These are phyloP conservation scores for Trididemnum clinides DNA, from an alignment of 23 tunicate species.

Conservation along the genomic window DNA sequence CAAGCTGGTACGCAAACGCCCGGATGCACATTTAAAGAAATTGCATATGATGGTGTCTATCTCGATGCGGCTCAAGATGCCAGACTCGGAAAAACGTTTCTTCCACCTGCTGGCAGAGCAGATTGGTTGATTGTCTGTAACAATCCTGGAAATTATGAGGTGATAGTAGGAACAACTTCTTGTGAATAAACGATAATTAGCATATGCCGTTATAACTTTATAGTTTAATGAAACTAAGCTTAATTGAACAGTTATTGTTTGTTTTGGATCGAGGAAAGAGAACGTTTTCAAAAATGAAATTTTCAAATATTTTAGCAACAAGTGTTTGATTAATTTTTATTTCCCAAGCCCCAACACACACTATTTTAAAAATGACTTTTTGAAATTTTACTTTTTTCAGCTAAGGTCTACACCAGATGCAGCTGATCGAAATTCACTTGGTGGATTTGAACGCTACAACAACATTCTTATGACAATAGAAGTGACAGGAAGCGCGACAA, in stretches of 20 bases:
- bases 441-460: not conserved
- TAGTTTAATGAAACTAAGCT: too few relatives aligned
- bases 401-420: not conserved
- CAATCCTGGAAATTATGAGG: constrained; percentile 59
- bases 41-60: constrained; percentile 77
- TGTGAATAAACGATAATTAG: too few relatives aligned
- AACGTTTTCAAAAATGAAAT: too few relatives aligned
- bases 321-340: too few relatives aligned
- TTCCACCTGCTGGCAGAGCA: constrained; percentile 56
- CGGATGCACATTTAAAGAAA: constrained; percentile 56
- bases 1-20: not conserved
- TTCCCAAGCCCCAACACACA: too few relatives aligned
- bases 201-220: too few relatives aligned
- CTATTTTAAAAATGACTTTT: too few relatives aligned
- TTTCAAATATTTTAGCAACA: too few relatives aligned
- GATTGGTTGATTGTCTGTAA: constrained; percentile 82
- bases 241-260: too few relatives aligned
- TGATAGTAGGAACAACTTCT: too few relatives aligned
- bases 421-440: not conserved
- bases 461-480: not conserved
- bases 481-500: not conserved
- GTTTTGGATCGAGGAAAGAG: too few relatives aligned
- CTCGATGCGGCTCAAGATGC: constrained; percentile 30
- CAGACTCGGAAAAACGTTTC: constrained; percentile 34
- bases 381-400: not conserved